A percentile compares a stretch with the other conserved stretches of the same genome.
Conservation (phyloP, 1,140 invertebrate genomes). For the Bilobella aurantiaca region DNA sequence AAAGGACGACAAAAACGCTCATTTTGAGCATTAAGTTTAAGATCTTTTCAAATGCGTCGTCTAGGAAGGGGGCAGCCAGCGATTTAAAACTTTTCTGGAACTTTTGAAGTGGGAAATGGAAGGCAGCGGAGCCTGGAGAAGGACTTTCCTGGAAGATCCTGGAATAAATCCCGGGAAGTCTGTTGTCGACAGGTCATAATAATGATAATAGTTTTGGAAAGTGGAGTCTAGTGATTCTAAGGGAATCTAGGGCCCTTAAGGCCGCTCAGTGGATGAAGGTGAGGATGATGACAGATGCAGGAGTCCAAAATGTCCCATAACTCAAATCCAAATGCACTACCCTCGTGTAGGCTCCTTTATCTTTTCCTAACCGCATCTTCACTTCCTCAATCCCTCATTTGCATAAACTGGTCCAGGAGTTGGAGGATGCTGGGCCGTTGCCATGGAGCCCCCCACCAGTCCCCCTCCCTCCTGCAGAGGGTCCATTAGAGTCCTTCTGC, state of each 20-base stretch:
- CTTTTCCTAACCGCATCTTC: neutral
- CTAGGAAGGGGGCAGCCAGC: no score
- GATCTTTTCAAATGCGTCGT: no score
- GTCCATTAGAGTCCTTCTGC: neutral
- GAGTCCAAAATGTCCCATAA: neutral
- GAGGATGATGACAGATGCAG: slow-evolving; percentile 5
- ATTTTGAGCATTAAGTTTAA: no score
- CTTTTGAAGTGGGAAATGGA: no score
- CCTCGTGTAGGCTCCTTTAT: neutral
- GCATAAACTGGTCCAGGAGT: no score
- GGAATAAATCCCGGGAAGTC: slow-evolving; percentile 9
- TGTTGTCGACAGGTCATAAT: slow-evolving; percentile 10
- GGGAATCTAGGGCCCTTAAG: neutral
- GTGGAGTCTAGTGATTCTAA: neutral
- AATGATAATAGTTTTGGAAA: slow-evolving; percentile 13
- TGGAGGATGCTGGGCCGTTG: no score
- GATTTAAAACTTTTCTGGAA: no score
- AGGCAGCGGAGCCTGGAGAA: no score
- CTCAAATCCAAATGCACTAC: slow-evolving; percentile 1
- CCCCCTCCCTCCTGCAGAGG: no score
- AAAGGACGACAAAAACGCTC: no score
- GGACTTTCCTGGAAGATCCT: neutral
- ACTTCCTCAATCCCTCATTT: no score
- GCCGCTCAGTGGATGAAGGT: neutral
- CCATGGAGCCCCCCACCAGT: neutral